phyloP scores from a whole-genome alignment of 2,888 invertebrate species.

The Onchidella celtica region DNA sequence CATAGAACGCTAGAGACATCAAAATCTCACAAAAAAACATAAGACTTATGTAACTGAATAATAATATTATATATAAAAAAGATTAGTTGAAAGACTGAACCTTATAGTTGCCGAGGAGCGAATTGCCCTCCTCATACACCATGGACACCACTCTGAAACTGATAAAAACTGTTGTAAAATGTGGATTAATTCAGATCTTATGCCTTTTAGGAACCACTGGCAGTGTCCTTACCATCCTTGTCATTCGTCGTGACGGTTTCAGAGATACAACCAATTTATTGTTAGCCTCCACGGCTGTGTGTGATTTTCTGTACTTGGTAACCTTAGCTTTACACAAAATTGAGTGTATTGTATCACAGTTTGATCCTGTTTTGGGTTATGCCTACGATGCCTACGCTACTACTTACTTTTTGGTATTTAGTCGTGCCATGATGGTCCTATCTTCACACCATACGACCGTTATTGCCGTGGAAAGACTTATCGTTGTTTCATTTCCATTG shows the following conservation, averaged over 20 bases:
- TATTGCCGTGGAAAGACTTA: conserved; percentile 27
- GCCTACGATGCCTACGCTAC: not conserved
- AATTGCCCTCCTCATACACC: no score
- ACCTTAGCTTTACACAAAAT: not conserved
- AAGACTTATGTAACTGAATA: no score
- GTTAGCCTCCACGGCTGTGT: conserved; percentile 1
- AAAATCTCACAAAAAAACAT: no score
- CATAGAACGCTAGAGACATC: no score
- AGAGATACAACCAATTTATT: conserved; percentile 2
- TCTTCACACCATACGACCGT: not conserved
- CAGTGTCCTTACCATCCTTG: conserved; percentile 6
- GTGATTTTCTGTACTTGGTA: not conserved
- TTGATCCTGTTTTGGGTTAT: not conserved
- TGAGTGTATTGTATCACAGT: not conserved
- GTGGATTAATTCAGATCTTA: no score
- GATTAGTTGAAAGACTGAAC: no score
- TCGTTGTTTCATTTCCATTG: conserved; percentile 26
- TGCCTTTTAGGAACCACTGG: conserved; percentile 3
- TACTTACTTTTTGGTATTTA: not conserved
- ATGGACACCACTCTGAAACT: no score
- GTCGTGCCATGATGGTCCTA: not conserved
- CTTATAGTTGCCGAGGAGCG: no score
- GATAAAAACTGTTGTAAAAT: no score
- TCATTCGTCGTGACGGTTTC: not conserved
- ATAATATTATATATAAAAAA: no score